Base-by-base conservation (phyloP, 2,797 vertebrate species). In the Podarcis lilfordi region DNA sequence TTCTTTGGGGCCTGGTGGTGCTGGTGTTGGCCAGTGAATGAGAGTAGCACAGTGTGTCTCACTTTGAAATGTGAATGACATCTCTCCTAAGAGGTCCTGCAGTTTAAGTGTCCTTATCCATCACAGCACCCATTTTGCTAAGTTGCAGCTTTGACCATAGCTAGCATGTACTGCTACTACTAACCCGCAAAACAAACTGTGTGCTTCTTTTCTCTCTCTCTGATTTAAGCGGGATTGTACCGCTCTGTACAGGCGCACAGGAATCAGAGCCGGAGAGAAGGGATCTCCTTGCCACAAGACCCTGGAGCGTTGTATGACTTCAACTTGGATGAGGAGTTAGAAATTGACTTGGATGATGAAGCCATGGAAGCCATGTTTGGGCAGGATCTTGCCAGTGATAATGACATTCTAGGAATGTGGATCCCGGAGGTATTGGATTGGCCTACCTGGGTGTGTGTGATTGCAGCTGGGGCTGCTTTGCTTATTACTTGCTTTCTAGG, bases 381-480 rank as follows among this genome's bases (percentile, higher is more conserved):
- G 88, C 98, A 99, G 96, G 99, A 99, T 94, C 97, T 99, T 84
- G 97, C 98, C 95, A 97, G 97, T 84, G 99, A 99, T 97, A 98
- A 98, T 72, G 99, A 99, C 98, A 99, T 99, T 98, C 98, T 99
- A 98, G 99, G 99, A 99, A 99, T 99, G 98, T 99, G 99, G 99
- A 99, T 99, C 98, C 99, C 99, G 97, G 99, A 99, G 99, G 99
- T 99, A 99, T 93, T 99, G 98, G 99, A 99, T 96, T 99, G 99
- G 99, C 99, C 99, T 98, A 99, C 98, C 98, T 99, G 99, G 99
- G 99, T 99, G 99, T 99, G 98, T 97, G 98, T 98, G 98, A 98
- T 92, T 95, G 98, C 98, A 98, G 98, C 97, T 89, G 96, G 96
- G 95, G 98, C 97, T 97, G 97, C 97, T 97, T 95, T 96, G 95